These are phyloP conservation scores for Philonicus albiceps DNA, from an alignment of 2,888 invertebrate genomes.

Conservation along the genomic window DNA sequence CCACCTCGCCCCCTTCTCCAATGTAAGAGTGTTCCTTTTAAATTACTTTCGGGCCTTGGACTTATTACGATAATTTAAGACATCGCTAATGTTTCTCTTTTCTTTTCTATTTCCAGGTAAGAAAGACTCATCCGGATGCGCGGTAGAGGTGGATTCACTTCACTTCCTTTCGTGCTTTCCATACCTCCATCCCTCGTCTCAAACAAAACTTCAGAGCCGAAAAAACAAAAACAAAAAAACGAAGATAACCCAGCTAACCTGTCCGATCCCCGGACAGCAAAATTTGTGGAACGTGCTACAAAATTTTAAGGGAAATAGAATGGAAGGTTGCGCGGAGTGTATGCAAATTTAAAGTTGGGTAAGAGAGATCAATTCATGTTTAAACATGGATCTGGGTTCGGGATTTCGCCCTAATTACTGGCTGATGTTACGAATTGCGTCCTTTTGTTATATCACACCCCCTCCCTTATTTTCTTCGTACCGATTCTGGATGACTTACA, in stretches of 20 bases:
- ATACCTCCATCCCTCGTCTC: too few relatives aligned
- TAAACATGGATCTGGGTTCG: not conserved
- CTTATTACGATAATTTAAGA: constrained; percentile 25
- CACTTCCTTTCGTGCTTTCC: not conserved
- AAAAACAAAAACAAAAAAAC: not conserved
- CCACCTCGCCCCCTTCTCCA: too few relatives aligned
- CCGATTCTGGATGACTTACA: not conserved
- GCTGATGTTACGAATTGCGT: not conserved
- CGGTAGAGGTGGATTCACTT: not conserved
- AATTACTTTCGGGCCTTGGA: constrained; percentile 11
- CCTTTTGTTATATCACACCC: not conserved
- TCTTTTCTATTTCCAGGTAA: constrained; percentile 20
- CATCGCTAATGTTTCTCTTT: constrained; percentile 29
- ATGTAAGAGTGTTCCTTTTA: not conserved
- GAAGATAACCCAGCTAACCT: not conserved
- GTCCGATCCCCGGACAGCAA: not conserved
- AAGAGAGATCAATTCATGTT: not conserved
- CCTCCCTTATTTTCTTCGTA: not conserved
- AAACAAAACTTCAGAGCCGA: too few relatives aligned
- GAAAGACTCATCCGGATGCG: not conserved
- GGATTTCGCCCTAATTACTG: constrained; percentile 1
- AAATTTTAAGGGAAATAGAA: constrained; percentile 1
- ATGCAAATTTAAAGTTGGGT: constrained; percentile 22
- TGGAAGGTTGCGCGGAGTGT: constrained; percentile 1
- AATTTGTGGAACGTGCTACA: not conserved